phyloP scores from a whole-genome alignment of 2,797 vertebrate genomes.

The Halcyon leucocephala region DNA sequence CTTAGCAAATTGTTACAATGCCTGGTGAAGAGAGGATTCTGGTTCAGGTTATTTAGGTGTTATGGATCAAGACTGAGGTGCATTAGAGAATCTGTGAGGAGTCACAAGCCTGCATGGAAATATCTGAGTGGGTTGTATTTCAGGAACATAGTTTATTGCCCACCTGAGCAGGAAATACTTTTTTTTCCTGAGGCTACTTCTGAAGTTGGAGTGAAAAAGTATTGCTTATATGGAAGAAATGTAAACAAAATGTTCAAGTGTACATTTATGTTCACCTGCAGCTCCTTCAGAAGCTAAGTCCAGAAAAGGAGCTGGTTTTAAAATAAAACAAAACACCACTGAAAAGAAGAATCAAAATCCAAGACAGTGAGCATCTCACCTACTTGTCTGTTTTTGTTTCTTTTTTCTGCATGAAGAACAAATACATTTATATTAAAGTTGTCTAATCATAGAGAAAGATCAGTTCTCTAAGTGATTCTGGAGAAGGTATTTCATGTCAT shows the following conservation, averaged over 20 bases:
- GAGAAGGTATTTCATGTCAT: background rate
- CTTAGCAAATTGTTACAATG: background rate
- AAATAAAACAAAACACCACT: background rate
- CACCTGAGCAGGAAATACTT: too few species aligned
- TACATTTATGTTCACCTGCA: background rate
- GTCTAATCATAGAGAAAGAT: background rate
- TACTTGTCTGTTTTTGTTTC: background rate
- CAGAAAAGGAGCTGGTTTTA: background rate
- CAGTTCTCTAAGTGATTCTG: background rate
- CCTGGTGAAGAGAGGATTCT: background rate
- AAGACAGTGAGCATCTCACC: background rate
- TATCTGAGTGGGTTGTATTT: background rate
- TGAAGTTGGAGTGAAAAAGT: background rate
- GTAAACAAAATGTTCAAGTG: background rate
- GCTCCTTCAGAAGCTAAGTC: background rate
- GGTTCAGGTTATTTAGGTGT: background rate
- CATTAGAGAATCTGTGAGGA: slow-evolving; percentile 50
- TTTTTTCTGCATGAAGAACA: background rate
- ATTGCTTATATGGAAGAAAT: background rate
- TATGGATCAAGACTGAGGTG: slow-evolving; percentile 67
- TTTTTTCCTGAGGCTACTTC: background rate
- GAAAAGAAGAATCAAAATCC: background rate
- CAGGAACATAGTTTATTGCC: background rate
- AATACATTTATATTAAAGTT: background rate
- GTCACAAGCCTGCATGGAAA: background rate